Evolutionary conservation across 1,140 invertebrate species (phyloP).

Genomic region (Drusus annulatus): DNA sequence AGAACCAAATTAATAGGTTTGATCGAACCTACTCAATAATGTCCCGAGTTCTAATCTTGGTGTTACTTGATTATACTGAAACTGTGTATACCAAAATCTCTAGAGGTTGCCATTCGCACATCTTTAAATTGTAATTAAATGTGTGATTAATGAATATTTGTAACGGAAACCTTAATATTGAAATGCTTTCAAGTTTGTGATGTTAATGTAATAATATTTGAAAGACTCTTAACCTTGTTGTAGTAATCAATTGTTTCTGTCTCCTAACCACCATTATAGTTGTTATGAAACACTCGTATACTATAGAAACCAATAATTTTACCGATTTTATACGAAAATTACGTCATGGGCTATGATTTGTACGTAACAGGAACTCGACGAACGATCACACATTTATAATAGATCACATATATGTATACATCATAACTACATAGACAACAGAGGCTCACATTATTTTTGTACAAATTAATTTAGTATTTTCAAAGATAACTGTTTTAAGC

Average conservation of each 20-base stretch:
- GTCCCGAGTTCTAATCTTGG: no score
- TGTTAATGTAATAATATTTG: constrained; percentile 43
- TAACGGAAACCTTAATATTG: constrained; percentile 13
- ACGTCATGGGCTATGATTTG: neutral
- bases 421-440: constrained; percentile 1
- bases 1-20: no score
- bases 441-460: constrained; percentile 31
- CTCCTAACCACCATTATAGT: constrained; percentile 4
- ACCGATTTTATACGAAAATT: constrained; percentile 17
- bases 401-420: constrained; percentile 27
- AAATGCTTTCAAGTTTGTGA: constrained; percentile 44
- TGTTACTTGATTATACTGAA: constrained; percentile 38
- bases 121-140: constrained; percentile 44
- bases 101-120: constrained; percentile 43
- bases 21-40: no score
- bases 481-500: constrained; percentile 7
- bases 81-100: constrained; percentile 53
- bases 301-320: constrained; percentile 25
- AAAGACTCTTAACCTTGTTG: constrained; percentile 43
- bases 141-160: constrained; percentile 38
- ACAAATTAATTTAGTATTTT: constrained; percentile 32
- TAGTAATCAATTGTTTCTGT: constrained; percentile 5
- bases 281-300: constrained; percentile 27
- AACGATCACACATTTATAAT: constrained; percentile 12
- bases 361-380: neutral